Percentiles rank a stretch among this genome's conserved stretches.
phyloP scores from a whole-genome alignment of 2,113 vertebrate species.

The Seriola aureovittata region DNA sequence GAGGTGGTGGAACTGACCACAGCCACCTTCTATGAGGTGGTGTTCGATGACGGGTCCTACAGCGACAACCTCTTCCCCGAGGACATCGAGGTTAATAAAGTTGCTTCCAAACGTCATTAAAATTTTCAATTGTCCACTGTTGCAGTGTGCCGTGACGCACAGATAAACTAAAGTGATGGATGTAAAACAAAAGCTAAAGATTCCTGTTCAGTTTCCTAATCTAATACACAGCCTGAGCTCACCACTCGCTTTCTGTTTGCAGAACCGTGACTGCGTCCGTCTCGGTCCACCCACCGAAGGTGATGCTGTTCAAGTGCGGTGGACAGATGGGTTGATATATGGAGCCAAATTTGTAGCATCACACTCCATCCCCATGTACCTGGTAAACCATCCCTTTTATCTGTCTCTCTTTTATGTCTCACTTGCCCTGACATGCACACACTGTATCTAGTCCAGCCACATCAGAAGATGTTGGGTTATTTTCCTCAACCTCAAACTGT shows the following conservation, averaged over 20 bases:
- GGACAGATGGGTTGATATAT: constrained; percentile 96
- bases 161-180: not conserved
- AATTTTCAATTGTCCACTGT: not conserved
- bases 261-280: constrained; percentile 93
- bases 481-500: not conserved
- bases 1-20: constrained; percentile 94
- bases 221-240: not conserved
- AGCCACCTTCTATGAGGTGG: constrained; percentile 97
- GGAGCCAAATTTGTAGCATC: constrained; percentile 96
- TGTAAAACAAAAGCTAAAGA: not conserved
- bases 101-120: not conserved
- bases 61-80: constrained; percentile 98
- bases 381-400: constrained; percentile 83
- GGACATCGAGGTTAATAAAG: constrained; percentile 91
- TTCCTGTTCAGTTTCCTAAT: not conserved
- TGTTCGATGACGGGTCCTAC: constrained; percentile 98
- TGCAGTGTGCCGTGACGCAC: not conserved
- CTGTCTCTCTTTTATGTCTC: not conserved
- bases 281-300: constrained; percentile 92
- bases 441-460: not conserved
- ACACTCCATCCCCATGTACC: constrained; percentile 97
- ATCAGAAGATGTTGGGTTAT: not conserved
- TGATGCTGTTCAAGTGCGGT: constrained; percentile 94
- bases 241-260: constrained; percentile 19
- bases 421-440: not conserved